Conservation (phyloP, 2,113 vertebrate genomes). For the Pelmatolapia mariae region DNA sequence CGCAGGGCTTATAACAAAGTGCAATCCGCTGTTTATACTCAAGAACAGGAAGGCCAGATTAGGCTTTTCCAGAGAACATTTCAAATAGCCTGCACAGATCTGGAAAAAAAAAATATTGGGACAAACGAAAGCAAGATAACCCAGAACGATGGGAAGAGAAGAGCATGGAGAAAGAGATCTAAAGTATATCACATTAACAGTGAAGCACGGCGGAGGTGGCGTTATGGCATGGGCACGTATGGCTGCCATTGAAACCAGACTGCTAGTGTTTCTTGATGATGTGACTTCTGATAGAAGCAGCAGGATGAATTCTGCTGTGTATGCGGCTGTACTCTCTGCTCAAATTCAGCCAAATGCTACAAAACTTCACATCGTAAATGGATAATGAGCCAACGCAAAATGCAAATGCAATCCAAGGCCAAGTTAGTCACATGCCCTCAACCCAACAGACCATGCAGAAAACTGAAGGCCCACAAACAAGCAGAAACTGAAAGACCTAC, state of each 20-base stretch:
- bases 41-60: not conserved
- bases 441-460: not conserved
- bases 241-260: not conserved
- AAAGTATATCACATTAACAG: not conserved
- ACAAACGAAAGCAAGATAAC: not conserved
- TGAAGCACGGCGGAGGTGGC: rapidly evolving
- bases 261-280: not conserved
- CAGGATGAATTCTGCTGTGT: not conserved
- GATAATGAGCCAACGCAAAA: not conserved
- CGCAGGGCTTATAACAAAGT: not conserved
- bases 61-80: not conserved
- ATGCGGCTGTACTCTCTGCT: not conserved
- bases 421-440: not conserved
- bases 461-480: not conserved
- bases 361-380: not conserved
- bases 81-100: not conserved
- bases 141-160: not conserved
- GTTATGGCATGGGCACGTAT: not conserved
- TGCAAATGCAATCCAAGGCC: not conserved
- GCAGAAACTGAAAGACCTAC: not conserved
- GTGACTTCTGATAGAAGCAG: not conserved
- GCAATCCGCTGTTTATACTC: not conserved
- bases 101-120: not conserved
- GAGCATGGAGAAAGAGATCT: not conserved
- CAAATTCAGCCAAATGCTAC: not conserved